These are phyloP conservation scores for Harpalus rubripes DNA, from an alignment of 2,888 invertebrate genomes.

Conservation along the genomic window DNA sequence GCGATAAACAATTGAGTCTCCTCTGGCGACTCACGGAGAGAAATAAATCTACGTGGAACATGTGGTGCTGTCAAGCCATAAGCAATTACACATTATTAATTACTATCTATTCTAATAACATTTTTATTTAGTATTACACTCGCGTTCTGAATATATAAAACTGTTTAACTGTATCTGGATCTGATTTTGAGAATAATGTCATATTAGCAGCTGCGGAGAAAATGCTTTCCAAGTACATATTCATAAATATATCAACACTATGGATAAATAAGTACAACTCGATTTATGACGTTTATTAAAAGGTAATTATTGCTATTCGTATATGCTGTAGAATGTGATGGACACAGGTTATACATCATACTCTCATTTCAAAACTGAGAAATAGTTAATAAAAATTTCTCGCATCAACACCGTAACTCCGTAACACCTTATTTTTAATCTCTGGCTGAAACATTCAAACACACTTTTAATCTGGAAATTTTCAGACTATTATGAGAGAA, in stretches of 20 bases:
- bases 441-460: no score
- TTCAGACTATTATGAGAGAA: no score
- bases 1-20: constrained; percentile 48
- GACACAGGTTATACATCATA: not conserved
- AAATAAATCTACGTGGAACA: constrained; percentile 54
- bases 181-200: not conserved
- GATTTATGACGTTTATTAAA: not conserved
- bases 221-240: constrained; percentile 41
- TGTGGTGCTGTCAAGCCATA: constrained; percentile 47
- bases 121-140: constrained; percentile 52
- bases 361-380: no score
- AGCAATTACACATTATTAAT: constrained; percentile 62
- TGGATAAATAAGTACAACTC: not conserved
- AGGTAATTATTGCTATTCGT: not conserved
- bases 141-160: constrained; percentile 64
- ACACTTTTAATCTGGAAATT: no score
- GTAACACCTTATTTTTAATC: no score
- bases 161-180: constrained; percentile 47
- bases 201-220: constrained; percentile 32
- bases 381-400: no score
- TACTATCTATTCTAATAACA: constrained; percentile 65
- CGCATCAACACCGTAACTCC: no score
- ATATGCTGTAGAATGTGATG: not conserved
- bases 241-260: constrained; percentile 60
- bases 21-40: constrained; percentile 42